These are phyloP conservation scores for Agrotis puta DNA, from an alignment of 2,888 invertebrate species.

Conservation along the genomic window DNA sequence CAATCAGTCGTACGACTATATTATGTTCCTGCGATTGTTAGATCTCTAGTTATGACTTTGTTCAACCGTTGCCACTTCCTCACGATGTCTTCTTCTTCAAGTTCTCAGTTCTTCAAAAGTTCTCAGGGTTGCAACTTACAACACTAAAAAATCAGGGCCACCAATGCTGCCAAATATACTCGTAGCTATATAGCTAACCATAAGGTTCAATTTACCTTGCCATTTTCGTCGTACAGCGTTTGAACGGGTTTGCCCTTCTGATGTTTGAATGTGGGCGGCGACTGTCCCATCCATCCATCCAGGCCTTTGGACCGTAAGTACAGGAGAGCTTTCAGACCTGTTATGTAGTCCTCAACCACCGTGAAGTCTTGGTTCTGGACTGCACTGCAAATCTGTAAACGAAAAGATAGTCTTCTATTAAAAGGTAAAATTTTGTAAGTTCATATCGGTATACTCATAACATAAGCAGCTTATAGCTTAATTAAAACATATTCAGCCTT, in stretches of 20 bases:
- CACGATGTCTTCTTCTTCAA: too few species aligned
- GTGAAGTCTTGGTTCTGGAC: slow-evolving; percentile 99
- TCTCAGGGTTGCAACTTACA: too few species aligned
- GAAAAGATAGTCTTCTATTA: background rate
- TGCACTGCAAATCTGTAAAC: slow-evolving; percentile 96
- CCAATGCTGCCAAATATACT: too few species aligned
- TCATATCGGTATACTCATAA: too few species aligned
- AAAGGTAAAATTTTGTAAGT: too few species aligned
- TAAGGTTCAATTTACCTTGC: slow-evolving; percentile 89
- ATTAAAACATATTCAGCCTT: too few species aligned
- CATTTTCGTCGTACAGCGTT: slow-evolving; percentile 92
- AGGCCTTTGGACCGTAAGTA: slow-evolving; percentile 94
- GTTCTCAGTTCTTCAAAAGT: too few species aligned
- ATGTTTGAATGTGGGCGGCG: slow-evolving; percentile 96
- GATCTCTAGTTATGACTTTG: too few species aligned
- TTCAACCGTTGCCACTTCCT: too few species aligned
- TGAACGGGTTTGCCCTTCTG: slow-evolving; percentile 97
- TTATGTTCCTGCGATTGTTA: too few species aligned
- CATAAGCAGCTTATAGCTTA: too few species aligned
- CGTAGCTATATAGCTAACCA: background rate
- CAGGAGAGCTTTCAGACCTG: slow-evolving; percentile 96
- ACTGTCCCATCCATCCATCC: slow-evolving; percentile 97
- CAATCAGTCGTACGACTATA: too few species aligned
- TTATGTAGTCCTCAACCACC: slow-evolving; percentile 98
- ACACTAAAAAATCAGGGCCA: background rate